Evolutionary conservation across 2,888 invertebrate species (phyloP).

Genomic region (Apamea sordens): DNA sequence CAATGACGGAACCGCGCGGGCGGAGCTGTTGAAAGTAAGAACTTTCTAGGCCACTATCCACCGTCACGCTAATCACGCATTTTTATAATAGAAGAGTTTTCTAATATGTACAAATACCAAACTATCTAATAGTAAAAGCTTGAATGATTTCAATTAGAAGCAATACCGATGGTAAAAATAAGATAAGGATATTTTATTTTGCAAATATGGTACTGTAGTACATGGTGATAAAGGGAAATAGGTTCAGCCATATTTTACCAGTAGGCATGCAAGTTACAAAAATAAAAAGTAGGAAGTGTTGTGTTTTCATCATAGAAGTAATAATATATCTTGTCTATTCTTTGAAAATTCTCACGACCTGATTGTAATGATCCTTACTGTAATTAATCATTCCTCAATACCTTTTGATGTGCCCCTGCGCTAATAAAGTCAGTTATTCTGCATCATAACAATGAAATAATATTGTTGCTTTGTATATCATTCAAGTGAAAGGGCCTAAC

Average conservation of each 20-base stretch:
- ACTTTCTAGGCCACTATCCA: constrained; percentile 87
- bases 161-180: not conserved
- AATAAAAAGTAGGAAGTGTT: not conserved
- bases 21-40: constrained; percentile 83
- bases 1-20: constrained; percentile 69
- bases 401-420: not conserved
- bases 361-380: constrained; percentile 9
- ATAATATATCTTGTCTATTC: not conserved
- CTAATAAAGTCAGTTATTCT: not conserved
- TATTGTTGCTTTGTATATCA: constrained; percentile 14
- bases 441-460: constrained; percentile 19
- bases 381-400: constrained; percentile 7
- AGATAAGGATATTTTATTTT: no score
- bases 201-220: no score
- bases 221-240: no score
- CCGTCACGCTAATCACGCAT: constrained; percentile 85
- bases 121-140: constrained; percentile 53
- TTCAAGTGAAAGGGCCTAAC: constrained; percentile 40
- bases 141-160: constrained; percentile 46
- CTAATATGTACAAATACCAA: constrained; percentile 73
- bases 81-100: constrained; percentile 83
- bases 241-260: no score
- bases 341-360: not conserved
- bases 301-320: constrained; percentile 10
- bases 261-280: no score